Evolutionary conservation across 2,888 invertebrate species (phyloP).

Genomic region (Agriotes lineatus): DNA sequence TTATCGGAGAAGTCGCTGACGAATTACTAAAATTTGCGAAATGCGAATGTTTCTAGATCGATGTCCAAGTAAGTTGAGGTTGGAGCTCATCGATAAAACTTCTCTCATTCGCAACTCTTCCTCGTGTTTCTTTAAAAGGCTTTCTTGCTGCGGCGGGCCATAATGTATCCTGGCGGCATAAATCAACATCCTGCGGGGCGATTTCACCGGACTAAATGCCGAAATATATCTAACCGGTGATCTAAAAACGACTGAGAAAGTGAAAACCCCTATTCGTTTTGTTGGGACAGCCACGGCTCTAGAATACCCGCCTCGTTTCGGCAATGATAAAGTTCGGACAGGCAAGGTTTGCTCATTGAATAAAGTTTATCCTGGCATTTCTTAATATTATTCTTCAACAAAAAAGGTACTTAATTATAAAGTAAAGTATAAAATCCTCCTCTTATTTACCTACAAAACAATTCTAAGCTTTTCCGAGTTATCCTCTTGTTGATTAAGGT

Average conservation of each 20-base stretch:
- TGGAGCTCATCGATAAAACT: not conserved
- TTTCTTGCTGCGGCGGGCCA: not conserved
- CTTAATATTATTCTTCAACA: no score
- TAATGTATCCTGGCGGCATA: conserved; percentile 13
- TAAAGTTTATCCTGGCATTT: no score
- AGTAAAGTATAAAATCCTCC: no score
- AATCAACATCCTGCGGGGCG: conserved; percentile 16
- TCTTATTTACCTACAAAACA: no score
- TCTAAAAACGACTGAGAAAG: not conserved
- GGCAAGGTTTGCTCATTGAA: no score
- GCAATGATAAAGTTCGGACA: no score
- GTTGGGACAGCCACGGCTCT: no score
- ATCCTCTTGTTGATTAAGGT: no score
- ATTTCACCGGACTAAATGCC: conserved; percentile 18
- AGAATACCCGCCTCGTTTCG: no score
- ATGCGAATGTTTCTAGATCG: conserved; percentile 6
- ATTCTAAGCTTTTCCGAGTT: no score
- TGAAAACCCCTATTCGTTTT: conserved; percentile 7
- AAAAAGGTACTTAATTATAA: no score
- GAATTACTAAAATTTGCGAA: not conserved
- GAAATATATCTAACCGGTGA: conserved; percentile 10
- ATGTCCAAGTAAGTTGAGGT: not conserved
- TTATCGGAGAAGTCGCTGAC: conserved; percentile 6
- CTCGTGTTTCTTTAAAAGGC: conserved; percentile 12
- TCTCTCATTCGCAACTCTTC: conserved; percentile 8